Evolutionary conservation across 30 jellyfish, hydroid and myxozoan genomes (phyloP).

Genomic region (Phacellophora camtschatica): DNA sequence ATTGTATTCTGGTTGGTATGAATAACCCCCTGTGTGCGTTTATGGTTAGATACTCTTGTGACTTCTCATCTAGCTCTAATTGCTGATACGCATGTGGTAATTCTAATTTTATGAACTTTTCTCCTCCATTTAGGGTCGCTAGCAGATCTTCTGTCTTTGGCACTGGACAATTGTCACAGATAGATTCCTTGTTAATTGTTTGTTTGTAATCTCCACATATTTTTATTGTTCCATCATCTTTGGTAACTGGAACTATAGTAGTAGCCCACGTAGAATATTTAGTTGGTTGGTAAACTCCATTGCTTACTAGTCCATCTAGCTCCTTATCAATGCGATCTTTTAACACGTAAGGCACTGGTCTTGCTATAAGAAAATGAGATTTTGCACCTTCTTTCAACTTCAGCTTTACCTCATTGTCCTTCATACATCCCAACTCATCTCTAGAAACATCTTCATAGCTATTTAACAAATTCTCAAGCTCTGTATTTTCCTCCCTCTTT

Average conservation of each 20-base stretch:
- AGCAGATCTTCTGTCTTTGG: slow-evolving; percentile 50
- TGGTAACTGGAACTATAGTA: slow-evolving; percentile 43
- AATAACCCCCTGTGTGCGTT: slow-evolving; percentile 68
- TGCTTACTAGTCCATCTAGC: slow-evolving; percentile 36
- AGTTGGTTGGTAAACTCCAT: slow-evolving; percentile 7
- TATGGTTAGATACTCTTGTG: slow-evolving; percentile 42
- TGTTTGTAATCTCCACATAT: slow-evolving; percentile 60
- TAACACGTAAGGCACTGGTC: slow-evolving; percentile 69
- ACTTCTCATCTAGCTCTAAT: slow-evolving; percentile 41
- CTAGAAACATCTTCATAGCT: slow-evolving; percentile 19
- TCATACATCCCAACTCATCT: neutral
- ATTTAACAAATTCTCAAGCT: neutral
- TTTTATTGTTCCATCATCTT: slow-evolving; percentile 53
- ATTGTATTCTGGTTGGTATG: slow-evolving; percentile 52
- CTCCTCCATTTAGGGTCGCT: slow-evolving; percentile 52
- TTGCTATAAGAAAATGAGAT: slow-evolving; percentile 53
- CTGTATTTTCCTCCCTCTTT: neutral
- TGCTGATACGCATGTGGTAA: slow-evolving; percentile 57
- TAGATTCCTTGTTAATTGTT: slow-evolving; percentile 50
- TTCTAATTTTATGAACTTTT: slow-evolving; percentile 40
- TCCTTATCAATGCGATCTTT: slow-evolving; percentile 45
- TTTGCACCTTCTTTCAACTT: slow-evolving; percentile 12
- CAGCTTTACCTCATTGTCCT: neutral
- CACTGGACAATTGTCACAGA: slow-evolving; percentile 53
- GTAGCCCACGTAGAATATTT: slow-evolving; percentile 59